A percentile compares a stretch with the other conserved stretches of the same genome.
These are phyloP conservation scores for Orthosia cruda DNA, from an alignment of 2,888 invertebrate genomes.

Conservation along the genomic window DNA sequence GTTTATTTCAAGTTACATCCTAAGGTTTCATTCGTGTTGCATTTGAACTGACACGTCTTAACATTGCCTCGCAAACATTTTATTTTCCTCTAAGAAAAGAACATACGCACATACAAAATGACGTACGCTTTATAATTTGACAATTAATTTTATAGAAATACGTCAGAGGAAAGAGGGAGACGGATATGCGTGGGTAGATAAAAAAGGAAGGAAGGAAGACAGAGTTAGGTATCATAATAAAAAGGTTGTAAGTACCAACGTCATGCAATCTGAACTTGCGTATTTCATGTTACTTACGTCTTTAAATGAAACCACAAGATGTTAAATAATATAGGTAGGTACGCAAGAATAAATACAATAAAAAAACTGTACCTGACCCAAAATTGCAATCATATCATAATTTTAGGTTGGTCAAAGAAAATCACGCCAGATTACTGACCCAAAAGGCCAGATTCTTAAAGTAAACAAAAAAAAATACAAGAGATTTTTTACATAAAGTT, in stretches of 20 bases:
- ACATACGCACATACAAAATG: conserved; percentile 14
- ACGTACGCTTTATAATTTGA: conserved; percentile 10
- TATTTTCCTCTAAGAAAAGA: conserved; percentile 21
- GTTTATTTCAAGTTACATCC: too few relatives aligned
- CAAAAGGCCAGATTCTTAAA: neutral
- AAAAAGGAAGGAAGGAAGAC: conserved; percentile 20
- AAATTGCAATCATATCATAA: neutral
- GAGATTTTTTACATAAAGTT: neutral
- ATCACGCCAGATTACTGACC: neutral
- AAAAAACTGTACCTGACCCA: too few relatives aligned
- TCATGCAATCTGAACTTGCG: conserved; percentile 34
- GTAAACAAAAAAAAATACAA: neutral
- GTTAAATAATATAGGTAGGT: neutral
- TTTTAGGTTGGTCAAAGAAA: neutral
- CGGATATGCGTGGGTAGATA: neutral
- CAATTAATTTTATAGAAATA: neutral
- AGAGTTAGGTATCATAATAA: neutral
- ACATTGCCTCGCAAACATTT: neutral
- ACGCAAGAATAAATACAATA: neutral
- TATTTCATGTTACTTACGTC: conserved; percentile 30
- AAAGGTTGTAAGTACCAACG: conserved; percentile 13
- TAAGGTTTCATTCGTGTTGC: too few relatives aligned
- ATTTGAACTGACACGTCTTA: neutral
- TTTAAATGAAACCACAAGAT: conserved; percentile 31
- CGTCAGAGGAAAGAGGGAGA: conserved; percentile 34